Evolutionary conservation across 2,113 vertebrate genomes (phyloP).

Genomic region (Malurus elegans): DNA sequence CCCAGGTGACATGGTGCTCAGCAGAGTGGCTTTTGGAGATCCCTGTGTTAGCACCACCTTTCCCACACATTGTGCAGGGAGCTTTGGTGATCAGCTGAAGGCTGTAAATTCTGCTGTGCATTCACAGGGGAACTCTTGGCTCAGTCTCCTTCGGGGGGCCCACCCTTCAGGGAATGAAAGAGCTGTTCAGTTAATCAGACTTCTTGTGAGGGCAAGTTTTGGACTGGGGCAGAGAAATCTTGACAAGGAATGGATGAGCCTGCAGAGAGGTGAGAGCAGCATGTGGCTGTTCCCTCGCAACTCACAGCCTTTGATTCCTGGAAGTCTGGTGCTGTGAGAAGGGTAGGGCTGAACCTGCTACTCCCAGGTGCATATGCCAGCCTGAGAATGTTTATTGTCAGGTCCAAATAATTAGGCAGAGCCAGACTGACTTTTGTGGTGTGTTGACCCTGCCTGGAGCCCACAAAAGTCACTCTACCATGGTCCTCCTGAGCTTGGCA

Average conservation of each 20-base stretch:
- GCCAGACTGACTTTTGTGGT: background rate
- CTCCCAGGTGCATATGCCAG: background rate
- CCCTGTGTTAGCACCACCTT: background rate
- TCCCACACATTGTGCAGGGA: background rate
- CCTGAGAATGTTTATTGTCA: background rate
- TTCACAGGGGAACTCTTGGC: background rate
- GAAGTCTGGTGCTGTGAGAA: background rate
- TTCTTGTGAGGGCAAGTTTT: background rate
- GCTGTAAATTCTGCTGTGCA: background rate
- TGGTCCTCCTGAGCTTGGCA: background rate
- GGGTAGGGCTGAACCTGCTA: background rate
- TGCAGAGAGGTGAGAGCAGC: background rate
- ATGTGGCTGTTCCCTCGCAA: background rate
- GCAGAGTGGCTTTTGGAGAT: background rate
- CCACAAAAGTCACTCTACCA: background rate
- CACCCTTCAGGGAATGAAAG: background rate
- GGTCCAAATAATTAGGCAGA: background rate
- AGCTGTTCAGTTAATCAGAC: background rate
- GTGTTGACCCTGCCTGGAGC: background rate
- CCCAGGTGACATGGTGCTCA: rapidly evolving
- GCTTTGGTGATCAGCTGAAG: background rate
- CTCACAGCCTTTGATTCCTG: background rate
- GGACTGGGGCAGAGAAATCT: background rate
- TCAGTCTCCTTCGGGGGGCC: background rate
- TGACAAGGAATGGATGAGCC: background rate